Conservation (phyloP, 2,113 vertebrate genomes). For the Monarcha castaneiventris region DNA sequence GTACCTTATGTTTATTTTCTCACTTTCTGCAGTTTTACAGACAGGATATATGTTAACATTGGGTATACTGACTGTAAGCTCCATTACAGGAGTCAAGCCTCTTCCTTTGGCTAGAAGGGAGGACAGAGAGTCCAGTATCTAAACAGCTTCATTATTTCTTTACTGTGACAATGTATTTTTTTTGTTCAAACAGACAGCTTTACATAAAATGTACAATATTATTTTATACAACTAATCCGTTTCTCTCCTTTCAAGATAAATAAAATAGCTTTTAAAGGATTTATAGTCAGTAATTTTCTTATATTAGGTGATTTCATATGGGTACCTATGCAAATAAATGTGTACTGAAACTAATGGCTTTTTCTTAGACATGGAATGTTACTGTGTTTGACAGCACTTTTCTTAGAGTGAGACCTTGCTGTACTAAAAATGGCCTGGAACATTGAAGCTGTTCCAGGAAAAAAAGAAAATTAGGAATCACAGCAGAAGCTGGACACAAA, state of each 20-base stretch:
- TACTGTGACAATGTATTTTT: not conserved
- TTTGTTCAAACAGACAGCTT: slow-evolving; percentile 52
- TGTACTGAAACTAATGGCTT: not conserved
- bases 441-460: not conserved
- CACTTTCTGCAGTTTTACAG: slow-evolving; percentile 35
- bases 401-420: not conserved
- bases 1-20: not conserved
- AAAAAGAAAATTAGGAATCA: not conserved
- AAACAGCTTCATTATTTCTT: slow-evolving; percentile 14
- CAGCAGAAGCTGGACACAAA: not conserved
- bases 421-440: not conserved
- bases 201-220: slow-evolving; percentile 61
- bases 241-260: slow-evolving; percentile 65
- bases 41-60: not conserved
- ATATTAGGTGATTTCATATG: not conserved
- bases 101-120: not conserved
- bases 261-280: slow-evolving; percentile 72
- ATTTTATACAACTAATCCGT: slow-evolving; percentile 72
- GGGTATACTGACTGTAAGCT: not conserved
- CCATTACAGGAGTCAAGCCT: not conserved
- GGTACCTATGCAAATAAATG: not conserved
- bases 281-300: not conserved
- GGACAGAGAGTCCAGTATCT: not conserved
- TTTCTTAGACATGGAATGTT: not conserved
- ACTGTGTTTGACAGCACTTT: not conserved